Evolutionary conservation across 1,140 invertebrate species (phyloP).

Genomic region (Plutomurus gul): DNA sequence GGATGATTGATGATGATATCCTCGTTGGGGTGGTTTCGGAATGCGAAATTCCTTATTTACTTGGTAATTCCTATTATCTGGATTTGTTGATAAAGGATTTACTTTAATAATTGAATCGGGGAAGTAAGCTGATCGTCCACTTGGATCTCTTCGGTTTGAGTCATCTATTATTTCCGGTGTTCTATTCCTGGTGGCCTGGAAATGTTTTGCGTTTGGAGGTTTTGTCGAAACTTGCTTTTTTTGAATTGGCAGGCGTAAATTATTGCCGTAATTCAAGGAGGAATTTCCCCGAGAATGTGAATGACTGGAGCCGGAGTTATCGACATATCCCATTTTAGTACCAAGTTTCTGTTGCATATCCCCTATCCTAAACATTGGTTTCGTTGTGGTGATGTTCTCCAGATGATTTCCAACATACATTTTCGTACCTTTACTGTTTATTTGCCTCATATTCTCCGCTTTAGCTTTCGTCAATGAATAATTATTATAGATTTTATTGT

Average conservation of each 20-base stretch:
- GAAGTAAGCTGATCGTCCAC: neutral
- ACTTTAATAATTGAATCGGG: neutral
- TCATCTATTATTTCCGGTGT: constrained; percentile 8
- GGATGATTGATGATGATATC: neutral
- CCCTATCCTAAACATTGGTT: neutral
- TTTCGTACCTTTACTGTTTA: neutral
- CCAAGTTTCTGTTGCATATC: neutral
- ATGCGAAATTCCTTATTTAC: neutral
- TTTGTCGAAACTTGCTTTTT: neutral
- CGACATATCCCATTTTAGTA: neutral
- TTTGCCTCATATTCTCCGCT: neutral
- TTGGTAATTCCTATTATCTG: neutral
- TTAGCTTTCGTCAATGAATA: neutral
- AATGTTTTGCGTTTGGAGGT: neutral
- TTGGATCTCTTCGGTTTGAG: neutral
- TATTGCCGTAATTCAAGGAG: neutral
- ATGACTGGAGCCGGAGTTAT: neutral
- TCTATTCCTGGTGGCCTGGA: neutral
- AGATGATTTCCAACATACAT: neutral
- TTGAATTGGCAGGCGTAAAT: neutral
- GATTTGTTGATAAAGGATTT: neutral
- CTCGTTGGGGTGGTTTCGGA: neutral
- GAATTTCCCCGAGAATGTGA: neutral
- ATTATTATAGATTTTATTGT: constrained; percentile 7
- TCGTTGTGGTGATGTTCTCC: neutral